phyloP scores from a whole-genome alignment of 2,797 vertebrate genomes.

The Mus minutoides region DNA sequence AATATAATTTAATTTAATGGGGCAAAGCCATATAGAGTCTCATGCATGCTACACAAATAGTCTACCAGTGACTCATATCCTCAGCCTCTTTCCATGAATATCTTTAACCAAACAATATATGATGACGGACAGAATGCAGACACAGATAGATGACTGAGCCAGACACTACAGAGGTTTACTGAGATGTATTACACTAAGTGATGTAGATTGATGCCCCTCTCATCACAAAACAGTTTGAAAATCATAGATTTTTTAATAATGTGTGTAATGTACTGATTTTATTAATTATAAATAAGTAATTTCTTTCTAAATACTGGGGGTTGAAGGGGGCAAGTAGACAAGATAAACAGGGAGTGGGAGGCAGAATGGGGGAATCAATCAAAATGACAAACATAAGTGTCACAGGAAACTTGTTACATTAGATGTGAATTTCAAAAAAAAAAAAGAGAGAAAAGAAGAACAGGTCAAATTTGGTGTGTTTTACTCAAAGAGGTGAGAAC shows the following conservation, averaged over 20 bases:
- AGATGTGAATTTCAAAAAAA: background rate
- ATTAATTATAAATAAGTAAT: background rate
- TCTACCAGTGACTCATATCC: background rate
- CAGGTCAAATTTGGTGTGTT: background rate
- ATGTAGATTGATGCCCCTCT: background rate
- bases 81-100: background rate
- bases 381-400: background rate
- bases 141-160: background rate
- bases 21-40: background rate
- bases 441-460: background rate
- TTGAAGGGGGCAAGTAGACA: background rate
- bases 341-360: background rate
- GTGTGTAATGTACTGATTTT: conserved; percentile 14
- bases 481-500: background rate
- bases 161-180: background rate
- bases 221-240: conserved; percentile 17
- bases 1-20: background rate
- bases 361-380: background rate
- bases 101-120: conserved; percentile 43
- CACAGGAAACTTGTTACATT: background rate
- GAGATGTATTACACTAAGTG: background rate
- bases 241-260: conserved; percentile 38
- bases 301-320: background rate
- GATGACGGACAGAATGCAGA: background rate
- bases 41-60: background rate